Percentiles rank a stretch among this genome's conserved stretches.
Evolutionary conservation across 1,140 invertebrate genomes (phyloP).

Genomic region (Conus betulinus): DNA sequence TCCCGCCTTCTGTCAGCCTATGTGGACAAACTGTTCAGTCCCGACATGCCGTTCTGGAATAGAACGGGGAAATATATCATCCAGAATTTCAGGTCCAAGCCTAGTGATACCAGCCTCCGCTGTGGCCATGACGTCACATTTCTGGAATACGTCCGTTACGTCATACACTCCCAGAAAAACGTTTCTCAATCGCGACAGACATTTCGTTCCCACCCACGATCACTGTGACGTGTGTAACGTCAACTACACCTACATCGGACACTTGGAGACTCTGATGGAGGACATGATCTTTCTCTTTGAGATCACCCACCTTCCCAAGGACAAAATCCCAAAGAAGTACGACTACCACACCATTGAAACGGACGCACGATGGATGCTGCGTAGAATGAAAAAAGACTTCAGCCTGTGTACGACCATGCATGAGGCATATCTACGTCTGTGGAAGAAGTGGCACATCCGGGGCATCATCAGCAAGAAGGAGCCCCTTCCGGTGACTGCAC

Average conservation of each 20-base stretch:
- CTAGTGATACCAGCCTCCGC: constrained; percentile 44
- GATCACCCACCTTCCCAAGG: constrained; percentile 50
- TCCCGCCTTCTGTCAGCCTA: constrained; percentile 63
- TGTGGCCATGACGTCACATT: constrained; percentile 69
- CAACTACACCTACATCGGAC: constrained; percentile 61
- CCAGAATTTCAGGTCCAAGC: constrained; percentile 48
- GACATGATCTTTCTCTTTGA: constrained; percentile 55
- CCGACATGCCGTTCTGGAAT: constrained; percentile 63
- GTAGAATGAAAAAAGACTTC: constrained; percentile 48
- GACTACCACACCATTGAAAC: constrained; percentile 15
- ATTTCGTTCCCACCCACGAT: constrained; percentile 65
- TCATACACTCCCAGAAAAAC: constrained; percentile 55
- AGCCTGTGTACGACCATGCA: constrained; percentile 57
- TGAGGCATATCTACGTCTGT: constrained; percentile 53
- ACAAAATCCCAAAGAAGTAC: constrained; percentile 36
- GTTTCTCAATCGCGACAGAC: constrained; percentile 49
- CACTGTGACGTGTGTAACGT: constrained; percentile 64
- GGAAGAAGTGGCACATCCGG: constrained; percentile 63
- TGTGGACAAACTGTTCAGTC: constrained; percentile 66
- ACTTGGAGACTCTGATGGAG: constrained; percentile 63
- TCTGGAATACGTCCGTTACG: constrained; percentile 62
- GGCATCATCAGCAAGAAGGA: constrained; percentile 61
- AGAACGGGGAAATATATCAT: constrained; percentile 58
- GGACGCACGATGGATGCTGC: constrained; percentile 43
- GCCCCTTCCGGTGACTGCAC: constrained; percentile 47